These are phyloP conservation scores for Coracopsis vasa DNA, from an alignment of 2,113 vertebrate genomes.

Conservation along the genomic window DNA sequence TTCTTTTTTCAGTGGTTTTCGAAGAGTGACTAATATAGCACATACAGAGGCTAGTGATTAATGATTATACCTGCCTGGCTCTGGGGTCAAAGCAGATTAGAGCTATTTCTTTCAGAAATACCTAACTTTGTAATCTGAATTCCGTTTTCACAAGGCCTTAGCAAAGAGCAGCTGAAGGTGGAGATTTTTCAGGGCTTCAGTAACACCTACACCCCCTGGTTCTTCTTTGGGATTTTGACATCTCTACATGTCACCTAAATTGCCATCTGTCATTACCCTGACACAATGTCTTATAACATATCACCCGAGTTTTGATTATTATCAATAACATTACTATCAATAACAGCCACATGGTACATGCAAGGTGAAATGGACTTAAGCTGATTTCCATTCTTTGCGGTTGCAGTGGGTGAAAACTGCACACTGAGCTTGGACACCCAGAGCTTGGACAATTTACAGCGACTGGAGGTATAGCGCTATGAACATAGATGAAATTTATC, in stretches of 20 bases:
- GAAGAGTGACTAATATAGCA: neutral
- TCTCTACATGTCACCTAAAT: neutral
- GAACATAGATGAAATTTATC: neutral
- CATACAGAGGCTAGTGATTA: neutral
- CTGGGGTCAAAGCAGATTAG: neutral
- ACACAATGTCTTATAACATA: neutral
- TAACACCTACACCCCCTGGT: neutral
- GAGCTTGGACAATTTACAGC: neutral
- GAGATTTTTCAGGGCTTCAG: neutral
- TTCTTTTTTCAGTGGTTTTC: neutral
- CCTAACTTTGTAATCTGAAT: neutral
- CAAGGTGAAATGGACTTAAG: neutral
- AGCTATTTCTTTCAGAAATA: neutral
- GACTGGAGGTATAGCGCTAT: rapidly evolving
- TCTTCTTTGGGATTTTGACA: neutral
- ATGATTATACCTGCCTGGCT: neutral
- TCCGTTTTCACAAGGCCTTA: neutral
- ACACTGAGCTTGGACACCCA: no score
- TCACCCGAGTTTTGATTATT: neutral
- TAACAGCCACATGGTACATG: neutral
- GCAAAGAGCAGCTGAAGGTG: neutral
- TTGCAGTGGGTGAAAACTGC: neutral
- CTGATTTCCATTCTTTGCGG: neutral
- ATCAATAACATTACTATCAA: neutral
- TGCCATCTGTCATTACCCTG: neutral